phyloP scores from a whole-genome alignment of 1,140 invertebrate genomes.

The Ooceraea biroi region DNA sequence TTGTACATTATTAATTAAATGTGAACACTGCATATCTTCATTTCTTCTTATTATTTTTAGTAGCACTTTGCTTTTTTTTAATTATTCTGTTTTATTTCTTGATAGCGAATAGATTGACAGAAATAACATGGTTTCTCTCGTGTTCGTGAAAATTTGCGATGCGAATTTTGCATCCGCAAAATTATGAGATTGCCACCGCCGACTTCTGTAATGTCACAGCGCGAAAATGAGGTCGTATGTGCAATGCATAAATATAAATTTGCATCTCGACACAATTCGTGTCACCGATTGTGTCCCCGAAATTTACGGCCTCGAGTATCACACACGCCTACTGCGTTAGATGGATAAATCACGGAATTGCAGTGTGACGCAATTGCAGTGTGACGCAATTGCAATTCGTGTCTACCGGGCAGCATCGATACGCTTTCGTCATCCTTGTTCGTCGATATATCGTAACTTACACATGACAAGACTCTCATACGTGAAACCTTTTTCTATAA shows the following conservation, averaged over 20 bases:
- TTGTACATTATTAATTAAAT: too few species aligned
- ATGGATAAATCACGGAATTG: slow-evolving; percentile 5
- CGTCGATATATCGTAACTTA: background rate
- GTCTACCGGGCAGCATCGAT: background rate
- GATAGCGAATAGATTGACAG: too few species aligned
- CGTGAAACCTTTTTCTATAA: background rate
- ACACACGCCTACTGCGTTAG: background rate
- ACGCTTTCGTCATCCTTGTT: background rate
- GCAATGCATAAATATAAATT: slow-evolving; percentile 39
- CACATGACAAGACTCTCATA: background rate
- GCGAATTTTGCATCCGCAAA: slow-evolving; percentile 6
- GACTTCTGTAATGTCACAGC: background rate
- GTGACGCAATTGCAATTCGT: slow-evolving; percentile 23
- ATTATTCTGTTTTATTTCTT: too few species aligned
- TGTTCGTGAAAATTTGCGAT: slow-evolving; percentile 17
- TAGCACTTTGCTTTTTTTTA: too few species aligned
- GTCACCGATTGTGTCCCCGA: slow-evolving; percentile 1
- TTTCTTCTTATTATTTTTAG: too few species aligned
- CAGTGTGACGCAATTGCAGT: background rate
- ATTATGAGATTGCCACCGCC: background rate
- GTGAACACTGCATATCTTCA: too few species aligned
- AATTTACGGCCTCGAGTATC: slow-evolving; percentile 19
- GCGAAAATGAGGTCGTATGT: background rate
- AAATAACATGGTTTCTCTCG: background rate
- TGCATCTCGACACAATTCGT: background rate